These are phyloP conservation scores for Pristionchus maxplancki DNA, from an alignment of 2,888 invertebrate species.

Conservation along the genomic window DNA sequence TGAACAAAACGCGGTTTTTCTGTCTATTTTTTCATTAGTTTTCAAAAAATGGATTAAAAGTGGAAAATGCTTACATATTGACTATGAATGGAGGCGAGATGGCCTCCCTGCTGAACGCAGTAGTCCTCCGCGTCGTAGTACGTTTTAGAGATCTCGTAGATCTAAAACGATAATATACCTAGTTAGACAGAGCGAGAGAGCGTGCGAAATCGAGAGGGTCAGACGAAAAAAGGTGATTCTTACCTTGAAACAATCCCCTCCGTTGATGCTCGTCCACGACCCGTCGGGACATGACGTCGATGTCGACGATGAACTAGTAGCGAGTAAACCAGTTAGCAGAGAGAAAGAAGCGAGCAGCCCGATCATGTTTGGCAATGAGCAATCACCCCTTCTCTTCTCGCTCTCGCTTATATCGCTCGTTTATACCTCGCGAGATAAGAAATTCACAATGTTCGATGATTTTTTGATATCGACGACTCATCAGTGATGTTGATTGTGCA, in stretches of 20 bases:
- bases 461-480: not conserved
- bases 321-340: too few relatives aligned
- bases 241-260: conserved; percentile 5
- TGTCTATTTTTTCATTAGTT: too few relatives aligned
- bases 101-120: not conserved
- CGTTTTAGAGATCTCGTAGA: conserved; percentile 7
- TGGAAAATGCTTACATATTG: not conserved
- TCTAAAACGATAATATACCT: not conserved
- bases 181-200: too few relatives aligned
- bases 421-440: conserved; percentile 1
- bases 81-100: conserved; percentile 13
- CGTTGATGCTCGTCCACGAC: not conserved
- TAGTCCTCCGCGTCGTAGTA: conserved; percentile 4
- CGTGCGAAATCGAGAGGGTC: too few relatives aligned
- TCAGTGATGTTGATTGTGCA: not conserved
- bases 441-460: not conserved
- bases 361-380: conserved; percentile 16
- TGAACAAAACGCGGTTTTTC: too few relatives aligned
- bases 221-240: not conserved
- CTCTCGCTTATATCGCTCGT: not conserved
- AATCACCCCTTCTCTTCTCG: not conserved
- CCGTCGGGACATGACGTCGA: not conserved
- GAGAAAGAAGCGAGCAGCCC: not conserved
- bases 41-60: too few relatives aligned
- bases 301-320: too few relatives aligned